Conservation (phyloP, 64 coral and sea anemone genomes). For the Astreopora myriophthalma region DNA sequence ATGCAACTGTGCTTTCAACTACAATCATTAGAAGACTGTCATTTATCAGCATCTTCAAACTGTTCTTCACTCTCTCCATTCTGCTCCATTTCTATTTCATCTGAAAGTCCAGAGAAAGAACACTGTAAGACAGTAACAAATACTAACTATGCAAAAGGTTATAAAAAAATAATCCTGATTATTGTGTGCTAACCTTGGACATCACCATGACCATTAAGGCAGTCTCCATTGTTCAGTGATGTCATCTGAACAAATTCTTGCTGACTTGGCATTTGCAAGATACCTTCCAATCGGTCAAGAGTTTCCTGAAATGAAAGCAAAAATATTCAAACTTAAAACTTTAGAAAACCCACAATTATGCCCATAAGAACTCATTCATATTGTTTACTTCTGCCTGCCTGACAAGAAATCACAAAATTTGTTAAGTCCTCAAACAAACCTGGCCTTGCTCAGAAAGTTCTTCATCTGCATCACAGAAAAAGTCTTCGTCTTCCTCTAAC, state of each 20-base stretch:
- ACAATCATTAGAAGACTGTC: neutral
- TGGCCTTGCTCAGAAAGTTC: constrained; percentile 87
- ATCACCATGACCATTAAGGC: constrained; percentile 50
- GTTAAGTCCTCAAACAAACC: constrained; percentile 1
- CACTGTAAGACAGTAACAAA: neutral
- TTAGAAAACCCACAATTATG: too few relatives aligned
- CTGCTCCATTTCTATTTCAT: constrained; percentile 59
- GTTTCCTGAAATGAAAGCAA: constrained; percentile 71
- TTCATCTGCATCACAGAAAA: constrained; percentile 83
- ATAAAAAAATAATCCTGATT: neutral
- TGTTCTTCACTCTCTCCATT: constrained; percentile 17
- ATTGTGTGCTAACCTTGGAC: neutral
- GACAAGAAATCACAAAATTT: neutral
- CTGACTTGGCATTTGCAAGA: constrained; percentile 74
- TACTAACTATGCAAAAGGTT: neutral
- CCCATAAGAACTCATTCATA: too few relatives aligned
- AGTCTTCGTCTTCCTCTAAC: constrained; percentile 74
- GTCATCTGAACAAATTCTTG: constrained; percentile 80
- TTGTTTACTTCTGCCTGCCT: too few relatives aligned
- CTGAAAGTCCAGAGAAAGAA: neutral
- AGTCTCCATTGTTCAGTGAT: constrained; percentile 12
- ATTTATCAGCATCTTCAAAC: constrained; percentile 77
- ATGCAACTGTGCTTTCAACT: neutral
- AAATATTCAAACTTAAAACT: neutral
- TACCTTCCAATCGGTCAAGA: constrained; percentile 77